Percentiles rank a stretch among this genome's conserved stretches.
Conservation (phyloP, 1,140 invertebrate species). For the Listronotus oregonensis region DNA sequence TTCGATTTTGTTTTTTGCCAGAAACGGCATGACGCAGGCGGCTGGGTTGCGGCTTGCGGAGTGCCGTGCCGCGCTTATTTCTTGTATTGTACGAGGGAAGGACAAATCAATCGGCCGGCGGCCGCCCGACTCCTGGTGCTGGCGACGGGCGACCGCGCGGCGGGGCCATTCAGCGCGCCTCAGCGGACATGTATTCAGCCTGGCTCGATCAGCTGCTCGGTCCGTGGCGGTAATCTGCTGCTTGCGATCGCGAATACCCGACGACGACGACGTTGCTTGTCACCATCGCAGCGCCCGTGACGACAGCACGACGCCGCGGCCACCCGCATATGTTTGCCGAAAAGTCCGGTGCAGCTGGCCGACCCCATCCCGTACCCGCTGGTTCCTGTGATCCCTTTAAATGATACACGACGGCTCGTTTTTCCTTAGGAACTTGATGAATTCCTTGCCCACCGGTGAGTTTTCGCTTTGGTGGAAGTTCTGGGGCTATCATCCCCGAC, state of each 20-base stretch:
- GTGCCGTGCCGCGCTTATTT: conserved; percentile 21
- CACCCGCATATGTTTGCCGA: conserved; percentile 31
- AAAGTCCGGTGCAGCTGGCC: conserved; percentile 7
- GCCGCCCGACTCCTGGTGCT: conserved; percentile 22
- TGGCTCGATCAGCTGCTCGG: conserved; percentile 31
- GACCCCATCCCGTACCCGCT: conserved; percentile 1
- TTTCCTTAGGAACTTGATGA: conserved; percentile 37
- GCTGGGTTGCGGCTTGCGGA: conserved; percentile 6
- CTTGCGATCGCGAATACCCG: conserved; percentile 28
- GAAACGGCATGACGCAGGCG: neutral
- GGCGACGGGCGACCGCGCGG: conserved; percentile 31
- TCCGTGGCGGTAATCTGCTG: conserved; percentile 22
- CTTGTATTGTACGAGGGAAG: conserved; percentile 18
- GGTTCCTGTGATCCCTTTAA: conserved; percentile 12
- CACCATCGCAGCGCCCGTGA: conserved; percentile 16
- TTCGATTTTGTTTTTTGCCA: neutral
- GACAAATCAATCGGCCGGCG: conserved; percentile 28
- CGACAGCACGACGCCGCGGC: conserved; percentile 20
- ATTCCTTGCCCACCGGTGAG: conserved; percentile 36
- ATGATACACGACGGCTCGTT: conserved; percentile 37
- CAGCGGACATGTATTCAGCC: conserved; percentile 23
- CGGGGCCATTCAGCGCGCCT: conserved; percentile 23
- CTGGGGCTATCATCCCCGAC: conserved; percentile 4
- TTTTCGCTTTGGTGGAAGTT: conserved; percentile 34
- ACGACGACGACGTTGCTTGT: conserved; percentile 18